These are phyloP conservation scores for Ursus arctos DNA, from an alignment of 2,113 vertebrate genomes.

Conservation along the genomic window DNA sequence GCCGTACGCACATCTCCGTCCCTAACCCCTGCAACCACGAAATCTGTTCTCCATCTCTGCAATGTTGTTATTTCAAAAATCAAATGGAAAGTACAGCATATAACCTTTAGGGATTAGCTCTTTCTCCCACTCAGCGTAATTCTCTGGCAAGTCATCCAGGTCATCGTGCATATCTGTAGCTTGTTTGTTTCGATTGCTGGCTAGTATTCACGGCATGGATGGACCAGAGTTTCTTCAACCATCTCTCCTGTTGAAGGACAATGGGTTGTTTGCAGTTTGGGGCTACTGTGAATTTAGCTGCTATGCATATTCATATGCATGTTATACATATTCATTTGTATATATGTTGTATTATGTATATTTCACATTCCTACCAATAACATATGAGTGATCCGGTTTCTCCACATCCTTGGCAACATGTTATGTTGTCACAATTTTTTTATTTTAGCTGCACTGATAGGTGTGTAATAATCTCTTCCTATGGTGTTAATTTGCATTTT, in stretches of 20 bases:
- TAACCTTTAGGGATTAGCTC: background rate
- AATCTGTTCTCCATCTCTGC: background rate
- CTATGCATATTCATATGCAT: background rate
- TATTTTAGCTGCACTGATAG: background rate
- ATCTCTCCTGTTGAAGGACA: background rate
- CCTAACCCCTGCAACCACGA: background rate
- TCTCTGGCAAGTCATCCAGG: background rate
- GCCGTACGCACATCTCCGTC: background rate
- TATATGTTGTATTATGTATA: background rate
- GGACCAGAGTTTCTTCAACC: background rate
- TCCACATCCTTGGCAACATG: background rate
- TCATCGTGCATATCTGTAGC: rapidly evolving
- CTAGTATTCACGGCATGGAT: background rate
- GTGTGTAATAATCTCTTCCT: background rate
- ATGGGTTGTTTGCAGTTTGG: background rate
- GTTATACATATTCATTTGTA: background rate
- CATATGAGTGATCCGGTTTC: background rate
- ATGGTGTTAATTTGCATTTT: background rate
- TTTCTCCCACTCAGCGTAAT: background rate
- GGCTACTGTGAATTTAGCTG: background rate
- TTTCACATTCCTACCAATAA: background rate
- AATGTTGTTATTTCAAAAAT: background rate
- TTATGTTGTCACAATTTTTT: background rate
- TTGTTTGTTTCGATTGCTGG: background rate
- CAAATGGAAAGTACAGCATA: background rate